Base-by-base conservation (phyloP, 2,888 invertebrate genomes). In the Polyploca ridens region DNA sequence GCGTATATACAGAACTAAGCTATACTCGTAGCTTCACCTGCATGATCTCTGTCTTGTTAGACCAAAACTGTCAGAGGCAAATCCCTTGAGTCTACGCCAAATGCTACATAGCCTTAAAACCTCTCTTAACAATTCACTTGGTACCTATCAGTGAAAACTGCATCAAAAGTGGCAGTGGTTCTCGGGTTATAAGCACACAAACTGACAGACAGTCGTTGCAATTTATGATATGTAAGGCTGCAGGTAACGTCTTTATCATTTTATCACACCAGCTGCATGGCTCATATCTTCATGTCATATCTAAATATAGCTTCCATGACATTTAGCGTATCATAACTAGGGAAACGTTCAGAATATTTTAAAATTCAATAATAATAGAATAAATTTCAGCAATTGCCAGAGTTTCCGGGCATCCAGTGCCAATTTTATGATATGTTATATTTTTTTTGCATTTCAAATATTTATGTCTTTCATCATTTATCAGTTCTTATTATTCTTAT, bases 401-500 rank as follows among this genome's bases (percentile, higher is more conserved):
- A 3, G 5, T 14, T 49, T 16, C 49, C 49, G n/a, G n/a, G 49
- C 7, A 8, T n/a, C 16, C 16, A 7, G 49, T 49, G 49, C 49
- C 49, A 49, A 49, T 16, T n/a, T 49, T 16, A 8, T 16, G 2
- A n/a, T 46, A n/a, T 0, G 14, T 46, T n/a, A 1, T 5, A 10
- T 41, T 46, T 27, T 27, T n/a, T 16, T 3, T 6, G 5, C n/a
- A 69, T 79, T 76, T 78, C 68, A 72, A 64, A 68, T 49, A 67
- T 71, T 64, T 62, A 67, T 59, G 64, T 65, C 75, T 78, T 80
- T 78, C 76, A 81, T 79, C 44, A 14, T 69, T 64, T 71, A 77
- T 77, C 72, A 74, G 70, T 67, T n/a, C 64, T 49, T 49, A 49
- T n/a, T n/a, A 8, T 49, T 49, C 46, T 64, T 69, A 70, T 65